Evolutionary conservation across 2,888 invertebrate species (phyloP).

Genomic region (Chloromyia formosa): DNA sequence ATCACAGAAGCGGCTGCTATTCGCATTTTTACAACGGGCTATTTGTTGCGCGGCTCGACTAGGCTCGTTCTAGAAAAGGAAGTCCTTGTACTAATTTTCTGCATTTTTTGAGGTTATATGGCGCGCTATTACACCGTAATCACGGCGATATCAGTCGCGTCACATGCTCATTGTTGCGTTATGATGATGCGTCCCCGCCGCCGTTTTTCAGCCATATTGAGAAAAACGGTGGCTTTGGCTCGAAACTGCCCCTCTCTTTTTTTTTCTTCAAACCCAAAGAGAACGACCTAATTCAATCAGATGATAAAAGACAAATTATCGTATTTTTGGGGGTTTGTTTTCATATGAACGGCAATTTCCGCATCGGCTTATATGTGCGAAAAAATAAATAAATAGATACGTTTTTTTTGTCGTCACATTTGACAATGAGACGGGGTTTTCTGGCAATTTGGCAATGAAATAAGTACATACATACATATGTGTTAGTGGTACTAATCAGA

Average conservation of each 20-base stretch:
- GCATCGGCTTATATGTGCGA: background rate
- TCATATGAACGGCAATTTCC: background rate
- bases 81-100: constrained; percentile 35
- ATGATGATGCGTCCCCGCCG: background rate
- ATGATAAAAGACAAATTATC: background rate
- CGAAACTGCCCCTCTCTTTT: too few relatives aligned
- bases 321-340: background rate
- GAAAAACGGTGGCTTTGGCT: background rate
- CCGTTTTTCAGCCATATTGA: background rate
- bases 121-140: background rate
- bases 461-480: background rate
- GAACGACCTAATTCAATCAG: background rate
- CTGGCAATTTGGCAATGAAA: background rate
- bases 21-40: constrained; percentile 2
- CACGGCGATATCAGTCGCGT: background rate
- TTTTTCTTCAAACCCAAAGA: background rate
- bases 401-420: constrained; percentile 15
- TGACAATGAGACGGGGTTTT: constrained; percentile 23
- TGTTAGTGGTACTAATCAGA: too few relatives aligned
- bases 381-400: background rate
- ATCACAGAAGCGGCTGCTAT: background rate
- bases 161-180: too few relatives aligned
- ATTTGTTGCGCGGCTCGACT: background rate
- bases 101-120: constrained; percentile 20
- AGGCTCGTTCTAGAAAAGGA: constrained; percentile 33